Evolutionary conservation across 1,140 invertebrate genomes (phyloP).

Genomic region (Carcinoscorpius rotundicauda): DNA sequence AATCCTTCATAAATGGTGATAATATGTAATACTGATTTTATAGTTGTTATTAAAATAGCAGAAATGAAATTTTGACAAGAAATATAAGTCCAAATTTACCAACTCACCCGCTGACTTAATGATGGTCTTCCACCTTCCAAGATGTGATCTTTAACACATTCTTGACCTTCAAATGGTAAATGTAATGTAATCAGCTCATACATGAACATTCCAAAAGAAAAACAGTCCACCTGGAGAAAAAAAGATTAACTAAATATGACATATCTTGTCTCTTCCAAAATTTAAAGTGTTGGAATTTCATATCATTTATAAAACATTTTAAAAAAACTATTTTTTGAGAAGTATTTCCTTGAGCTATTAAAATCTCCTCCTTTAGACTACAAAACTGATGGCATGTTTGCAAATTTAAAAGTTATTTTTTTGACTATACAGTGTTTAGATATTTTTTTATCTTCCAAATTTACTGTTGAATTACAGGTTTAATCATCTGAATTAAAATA

Average conservation of each 20-base stretch:
- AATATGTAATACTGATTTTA: background rate
- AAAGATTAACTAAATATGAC: conserved; percentile 3
- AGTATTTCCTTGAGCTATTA: too few relatives aligned
- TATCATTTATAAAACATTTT: background rate
- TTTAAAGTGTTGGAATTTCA: too few relatives aligned
- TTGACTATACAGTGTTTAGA: too few relatives aligned
- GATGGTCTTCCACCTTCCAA: conserved; percentile 84
- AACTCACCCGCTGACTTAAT: conserved; percentile 58
- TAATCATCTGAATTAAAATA: too few relatives aligned
- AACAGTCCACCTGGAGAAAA: conserved; percentile 72
- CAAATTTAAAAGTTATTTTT: too few relatives aligned
- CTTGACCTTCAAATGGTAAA: conserved; percentile 88
- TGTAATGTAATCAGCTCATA: conserved; percentile 89
- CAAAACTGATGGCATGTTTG: too few relatives aligned
- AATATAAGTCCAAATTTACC: background rate
- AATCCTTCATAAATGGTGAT: background rate
- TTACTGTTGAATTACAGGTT: too few relatives aligned
- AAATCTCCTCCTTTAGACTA: too few relatives aligned
- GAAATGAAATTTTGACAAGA: too few relatives aligned
- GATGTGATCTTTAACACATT: conserved; percentile 90
- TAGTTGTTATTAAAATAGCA: background rate
- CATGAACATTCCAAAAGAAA: conserved; percentile 98
- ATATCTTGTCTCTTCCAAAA: background rate
- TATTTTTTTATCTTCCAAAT: too few relatives aligned
- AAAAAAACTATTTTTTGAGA: too few relatives aligned